Evolutionary conservation across 2,113 vertebrate genomes (phyloP).

Genomic region (Gobiocypris rarus): DNA sequence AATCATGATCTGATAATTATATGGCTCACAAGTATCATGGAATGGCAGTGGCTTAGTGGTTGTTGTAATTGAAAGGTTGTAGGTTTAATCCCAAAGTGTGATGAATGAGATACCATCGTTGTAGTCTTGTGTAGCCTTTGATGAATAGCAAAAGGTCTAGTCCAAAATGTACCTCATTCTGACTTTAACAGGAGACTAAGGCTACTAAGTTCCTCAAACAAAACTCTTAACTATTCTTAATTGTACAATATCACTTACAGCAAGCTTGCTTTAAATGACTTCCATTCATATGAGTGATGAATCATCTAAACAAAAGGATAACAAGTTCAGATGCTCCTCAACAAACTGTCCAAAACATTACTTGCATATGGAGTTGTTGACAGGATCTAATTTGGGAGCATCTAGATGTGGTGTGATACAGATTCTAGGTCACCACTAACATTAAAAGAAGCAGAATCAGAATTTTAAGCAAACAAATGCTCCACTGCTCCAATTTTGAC

Average conservation of each 20-base stretch:
- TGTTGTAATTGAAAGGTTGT: background rate
- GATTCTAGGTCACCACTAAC: background rate
- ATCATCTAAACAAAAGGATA: background rate
- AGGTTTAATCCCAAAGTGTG: background rate
- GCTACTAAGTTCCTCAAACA: background rate
- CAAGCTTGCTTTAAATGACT: background rate
- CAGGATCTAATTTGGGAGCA: background rate
- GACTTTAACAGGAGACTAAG: background rate
- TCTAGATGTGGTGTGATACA: slow-evolving; percentile 15
- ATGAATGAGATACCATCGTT: background rate
- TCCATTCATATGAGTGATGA: background rate
- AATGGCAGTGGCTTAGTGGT: slow-evolving; percentile 3
- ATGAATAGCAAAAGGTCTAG: background rate
- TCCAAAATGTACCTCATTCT: background rate
- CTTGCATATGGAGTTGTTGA: background rate
- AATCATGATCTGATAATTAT: background rate
- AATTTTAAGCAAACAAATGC: background rate
- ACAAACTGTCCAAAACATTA: background rate
- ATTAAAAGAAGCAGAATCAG: background rate
- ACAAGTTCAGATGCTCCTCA: slow-evolving; percentile 4
- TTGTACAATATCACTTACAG: background rate
- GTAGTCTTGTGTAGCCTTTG: background rate
- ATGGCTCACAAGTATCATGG: background rate
- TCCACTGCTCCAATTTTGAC: background rate
- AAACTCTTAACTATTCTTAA: background rate